These are phyloP conservation scores for Cettia cetti DNA, from an alignment of 2,113 vertebrate genomes.

Conservation along the genomic window DNA sequence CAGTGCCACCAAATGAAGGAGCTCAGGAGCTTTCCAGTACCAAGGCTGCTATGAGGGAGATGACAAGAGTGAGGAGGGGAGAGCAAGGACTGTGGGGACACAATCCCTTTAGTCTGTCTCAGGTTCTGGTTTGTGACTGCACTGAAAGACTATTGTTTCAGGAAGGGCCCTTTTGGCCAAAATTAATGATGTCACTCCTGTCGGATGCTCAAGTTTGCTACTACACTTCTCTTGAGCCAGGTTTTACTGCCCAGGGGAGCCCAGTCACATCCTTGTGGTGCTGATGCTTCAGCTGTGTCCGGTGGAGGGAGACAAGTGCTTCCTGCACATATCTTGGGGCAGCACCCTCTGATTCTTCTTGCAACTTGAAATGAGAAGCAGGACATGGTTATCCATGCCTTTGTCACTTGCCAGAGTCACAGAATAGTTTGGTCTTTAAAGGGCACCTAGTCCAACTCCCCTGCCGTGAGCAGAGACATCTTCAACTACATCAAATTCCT, in stretches of 20 bases:
- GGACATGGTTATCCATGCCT: neutral
- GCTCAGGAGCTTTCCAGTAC: neutral
- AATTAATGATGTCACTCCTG: neutral
- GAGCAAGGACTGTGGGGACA: neutral
- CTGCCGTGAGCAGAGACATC: neutral
- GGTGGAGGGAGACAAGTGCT: fast-evolving
- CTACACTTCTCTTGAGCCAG: neutral
- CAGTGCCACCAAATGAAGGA: neutral
- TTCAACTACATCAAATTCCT: neutral
- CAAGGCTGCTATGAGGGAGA: neutral
- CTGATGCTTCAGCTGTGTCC: neutral
- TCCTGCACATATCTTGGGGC: neutral
- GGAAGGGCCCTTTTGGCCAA: neutral
- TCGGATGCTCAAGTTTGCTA: neutral
- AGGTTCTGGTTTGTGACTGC: neutral
- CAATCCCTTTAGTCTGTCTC: neutral
- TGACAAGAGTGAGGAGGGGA: neutral
- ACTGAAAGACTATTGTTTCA: neutral
- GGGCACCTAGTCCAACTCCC: neutral
- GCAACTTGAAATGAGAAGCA: neutral
- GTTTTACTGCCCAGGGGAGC: neutral
- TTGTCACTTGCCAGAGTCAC: neutral
- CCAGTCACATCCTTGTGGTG: neutral
- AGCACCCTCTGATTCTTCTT: neutral
- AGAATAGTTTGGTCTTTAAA: neutral